phyloP scores from a whole-genome alignment of 1,140 invertebrate genomes.

The Diachasmimorpha longicaudata region DNA sequence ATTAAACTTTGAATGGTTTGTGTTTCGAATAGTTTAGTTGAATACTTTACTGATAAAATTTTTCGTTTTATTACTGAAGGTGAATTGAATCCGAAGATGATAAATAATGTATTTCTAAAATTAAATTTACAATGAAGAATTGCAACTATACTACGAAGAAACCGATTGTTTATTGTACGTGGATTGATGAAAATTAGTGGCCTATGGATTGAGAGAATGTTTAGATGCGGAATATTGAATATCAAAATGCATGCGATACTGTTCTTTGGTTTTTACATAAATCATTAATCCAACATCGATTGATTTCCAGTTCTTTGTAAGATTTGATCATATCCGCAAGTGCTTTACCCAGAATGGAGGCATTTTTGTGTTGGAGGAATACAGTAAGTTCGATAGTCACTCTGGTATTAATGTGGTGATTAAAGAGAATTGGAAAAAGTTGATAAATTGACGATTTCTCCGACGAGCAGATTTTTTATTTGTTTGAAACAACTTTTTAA shows the following conservation, averaged over 20 bases:
- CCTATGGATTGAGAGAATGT: background rate
- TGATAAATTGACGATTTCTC: too few species aligned
- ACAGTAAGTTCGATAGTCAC: constrained; percentile 78
- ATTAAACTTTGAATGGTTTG: background rate
- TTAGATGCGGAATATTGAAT: background rate
- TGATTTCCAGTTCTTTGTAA: constrained; percentile 96
- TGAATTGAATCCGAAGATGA: background rate
- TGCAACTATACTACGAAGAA: background rate
- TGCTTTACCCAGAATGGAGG: constrained; percentile 99
- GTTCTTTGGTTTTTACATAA: background rate
- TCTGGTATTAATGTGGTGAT: too few species aligned
- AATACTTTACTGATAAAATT: background rate
- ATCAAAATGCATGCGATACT: background rate
- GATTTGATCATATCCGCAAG: constrained; percentile 98
- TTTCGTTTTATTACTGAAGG: background rate
- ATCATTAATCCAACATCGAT: constrained; percentile 35
- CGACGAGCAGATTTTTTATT: too few species aligned
- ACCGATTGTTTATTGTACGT: background rate
- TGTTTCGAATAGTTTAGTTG: background rate
- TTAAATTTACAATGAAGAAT: background rate
- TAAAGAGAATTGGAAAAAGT: too few species aligned
- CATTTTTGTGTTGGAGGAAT: constrained; percentile 99
- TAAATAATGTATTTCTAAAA: background rate
- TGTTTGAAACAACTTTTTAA: too few species aligned
- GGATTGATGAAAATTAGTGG: background rate